Base-by-base conservation (phyloP, 1,140 invertebrate species). In the Linepithema humile region DNA sequence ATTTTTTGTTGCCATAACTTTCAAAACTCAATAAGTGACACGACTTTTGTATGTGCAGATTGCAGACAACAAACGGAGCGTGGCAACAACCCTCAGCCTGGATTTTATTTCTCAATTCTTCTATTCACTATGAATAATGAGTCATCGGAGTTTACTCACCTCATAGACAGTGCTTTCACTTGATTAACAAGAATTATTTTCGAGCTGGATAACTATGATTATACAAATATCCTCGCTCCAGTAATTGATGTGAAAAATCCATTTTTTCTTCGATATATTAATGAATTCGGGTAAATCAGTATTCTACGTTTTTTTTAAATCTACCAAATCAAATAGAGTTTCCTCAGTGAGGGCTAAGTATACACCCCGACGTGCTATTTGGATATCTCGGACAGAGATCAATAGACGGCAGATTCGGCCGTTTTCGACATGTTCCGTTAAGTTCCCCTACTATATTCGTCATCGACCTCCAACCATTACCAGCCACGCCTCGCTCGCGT, bases 371-470 rank as follows among this genome's bases (percentile, higher is more conserved):
- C 43, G 45, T 55, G 59, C 75, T 77, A 20, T 75, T 85, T 55
- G 69, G 87, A 83, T 84, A 73, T 82, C 48, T 78, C 12, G 55
- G 40, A 23, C 57, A 50, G 48, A 69, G 87, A 88, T 89, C 87
- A 88, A 89, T 89, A 89, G 77, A 88, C 57, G 65, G 57, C 72
- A 85, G 83, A 83, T 85, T 89, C 87, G 87, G 87, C 67, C 60
- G 84, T 88, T 88, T 88, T 86, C 88, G 88, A 89, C 87, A 88
- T 86, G 74, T 89, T 89, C 84, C 88, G 88, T 89, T 88, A 86
- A 84, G 74, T 89, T 85, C 84, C 88, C 88, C 87, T 89, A 88
- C 88, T 89, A 89, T 89, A 89, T 88, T 88, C 75, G 80, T 85
- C 69, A 65, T 70, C 55, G 80, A 73, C 87, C 60, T 84, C 84